A percentile compares a stretch with the other conserved stretches of the same genome.
These are phyloP conservation scores for Lasioglossum calceatum DNA, from an alignment of 2,888 invertebrate species.

Conservation along the genomic window DNA sequence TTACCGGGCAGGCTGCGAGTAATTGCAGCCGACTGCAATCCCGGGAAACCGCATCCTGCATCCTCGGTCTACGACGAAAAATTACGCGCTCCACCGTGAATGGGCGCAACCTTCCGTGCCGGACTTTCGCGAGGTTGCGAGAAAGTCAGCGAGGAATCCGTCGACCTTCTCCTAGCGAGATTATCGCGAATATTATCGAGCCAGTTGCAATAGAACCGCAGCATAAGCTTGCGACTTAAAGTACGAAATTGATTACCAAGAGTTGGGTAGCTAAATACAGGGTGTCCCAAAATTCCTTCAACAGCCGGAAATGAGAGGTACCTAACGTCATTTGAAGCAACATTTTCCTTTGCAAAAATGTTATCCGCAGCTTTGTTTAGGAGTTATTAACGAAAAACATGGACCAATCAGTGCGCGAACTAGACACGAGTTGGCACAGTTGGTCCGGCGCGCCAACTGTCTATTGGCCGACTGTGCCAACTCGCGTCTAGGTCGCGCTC, in stretches of 20 bases:
- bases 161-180: constrained; percentile 17
- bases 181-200: constrained; percentile 46
- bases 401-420: no score
- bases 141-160: constrained; percentile 53
- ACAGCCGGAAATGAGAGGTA: no score
- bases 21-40: constrained; percentile 81
- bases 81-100: constrained; percentile 68
- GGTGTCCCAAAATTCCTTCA: no score
- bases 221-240: no score
- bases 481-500: no score
- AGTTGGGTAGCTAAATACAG: neutral
- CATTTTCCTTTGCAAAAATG: no score
- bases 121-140: constrained; percentile 49
- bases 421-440: no score
- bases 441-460: no score
- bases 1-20: constrained; percentile 81
- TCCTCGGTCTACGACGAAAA: constrained; percentile 65
- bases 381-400: no score
- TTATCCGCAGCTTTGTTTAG: no score
- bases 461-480: no score
- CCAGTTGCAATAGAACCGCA: constrained; percentile 36
- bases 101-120: constrained; percentile 48
- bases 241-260: neutral
- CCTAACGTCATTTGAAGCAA: no score
- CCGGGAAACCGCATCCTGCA: constrained; percentile 77